Percentiles rank a stretch among this genome's conserved stretches.
These are phyloP conservation scores for Dromius quadrimaculatus DNA, from an alignment of 2,888 invertebrate genomes.

Conservation along the genomic window DNA sequence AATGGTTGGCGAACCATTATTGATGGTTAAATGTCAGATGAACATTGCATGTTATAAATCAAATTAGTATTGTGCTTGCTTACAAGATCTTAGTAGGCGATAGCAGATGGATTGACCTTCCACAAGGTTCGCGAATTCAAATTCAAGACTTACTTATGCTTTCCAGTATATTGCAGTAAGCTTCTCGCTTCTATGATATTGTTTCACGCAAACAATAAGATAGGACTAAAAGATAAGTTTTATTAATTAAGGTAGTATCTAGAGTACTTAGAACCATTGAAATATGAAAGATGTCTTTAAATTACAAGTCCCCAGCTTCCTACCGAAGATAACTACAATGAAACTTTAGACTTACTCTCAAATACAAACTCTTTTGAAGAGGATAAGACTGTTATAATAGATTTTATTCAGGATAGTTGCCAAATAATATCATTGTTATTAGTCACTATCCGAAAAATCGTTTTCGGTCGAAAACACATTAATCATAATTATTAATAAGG, in stretches of 20 bases:
- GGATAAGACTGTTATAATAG: too few relatives aligned
- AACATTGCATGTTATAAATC: constrained; percentile 23
- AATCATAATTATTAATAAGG: constrained; percentile 18
- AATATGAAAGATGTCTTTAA: not conserved
- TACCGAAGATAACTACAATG: too few relatives aligned
- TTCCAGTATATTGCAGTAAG: not conserved
- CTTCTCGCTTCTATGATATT: constrained; percentile 7
- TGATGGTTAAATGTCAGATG: constrained; percentile 9
- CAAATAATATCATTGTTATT: not conserved
- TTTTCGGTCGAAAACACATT: constrained; percentile 21
- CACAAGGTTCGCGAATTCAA: not conserved
- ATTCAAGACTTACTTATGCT: too few relatives aligned
- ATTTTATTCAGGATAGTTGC: too few relatives aligned
- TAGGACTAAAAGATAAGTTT: constrained; percentile 4
- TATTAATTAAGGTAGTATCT: constrained; percentile 12
- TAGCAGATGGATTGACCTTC: constrained; percentile 4
- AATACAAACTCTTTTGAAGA: too few relatives aligned
- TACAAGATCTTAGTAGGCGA: constrained; percentile 10
- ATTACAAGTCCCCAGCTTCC: too few relatives aligned
- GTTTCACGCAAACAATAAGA: constrained; percentile 18
- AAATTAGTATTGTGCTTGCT: constrained; percentile 4
- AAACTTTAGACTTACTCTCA: too few relatives aligned
- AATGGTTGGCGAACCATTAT: constrained; percentile 18
- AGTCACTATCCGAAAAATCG: not conserved
- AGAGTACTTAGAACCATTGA: not conserved